Evolutionary conservation across 37 sponge, comb jelly and placozoan genomes (phyloP), one percentile per base, ranked within the genome.

Genomic region (Halisarca cf. caerulea): DNA sequence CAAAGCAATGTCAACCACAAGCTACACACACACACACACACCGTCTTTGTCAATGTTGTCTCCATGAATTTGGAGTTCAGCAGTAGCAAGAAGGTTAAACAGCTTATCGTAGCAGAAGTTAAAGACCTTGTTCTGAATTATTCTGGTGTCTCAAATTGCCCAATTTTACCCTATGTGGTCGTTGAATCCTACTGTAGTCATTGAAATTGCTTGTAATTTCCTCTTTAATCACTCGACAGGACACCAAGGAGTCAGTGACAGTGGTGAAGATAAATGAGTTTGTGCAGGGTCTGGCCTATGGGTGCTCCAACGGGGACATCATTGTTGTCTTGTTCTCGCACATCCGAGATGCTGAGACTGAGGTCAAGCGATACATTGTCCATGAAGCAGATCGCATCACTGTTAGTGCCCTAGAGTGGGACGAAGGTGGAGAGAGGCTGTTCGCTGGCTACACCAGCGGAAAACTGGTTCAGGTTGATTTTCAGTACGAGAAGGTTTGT

Each of bases 341-440:
- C 2, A 37, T 74, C 24, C 44, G 25, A 3, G 77, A 74, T 2
- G 24, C 45, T 9, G 77, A 74, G 24, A 39, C 77, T 3, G 2
- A 37, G 2, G 77, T 74, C 20, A 74, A 40, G 45, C 32, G 45
- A 23, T 74, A 74, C 24, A 24, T 74, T 11, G 42, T 74, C 24
- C 77, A 37, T 74, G 77, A 74, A 37, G 41, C 77, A n/a, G n/a
- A 41, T 2, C 20, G 41, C 42, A 38, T 41, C 21, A 41, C 77
- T 36, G 77, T 40, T 23, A 74, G 77, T 41, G 77, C 77, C 15
- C 15, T 74, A 44, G 77, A 74, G 77, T 74, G 77, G 77, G 77
- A 74, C 20, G 45, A 74, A n/a, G 44, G 77, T n/a, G 77, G 77
- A 38, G 77, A 74, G 45, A 74, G 24, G 25, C 77, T 74, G 42